Evolutionary conservation across 2,113 vertebrate species (phyloP), one percentile per base, ranked within the genome.

Genomic region (Caretta caretta): DNA sequence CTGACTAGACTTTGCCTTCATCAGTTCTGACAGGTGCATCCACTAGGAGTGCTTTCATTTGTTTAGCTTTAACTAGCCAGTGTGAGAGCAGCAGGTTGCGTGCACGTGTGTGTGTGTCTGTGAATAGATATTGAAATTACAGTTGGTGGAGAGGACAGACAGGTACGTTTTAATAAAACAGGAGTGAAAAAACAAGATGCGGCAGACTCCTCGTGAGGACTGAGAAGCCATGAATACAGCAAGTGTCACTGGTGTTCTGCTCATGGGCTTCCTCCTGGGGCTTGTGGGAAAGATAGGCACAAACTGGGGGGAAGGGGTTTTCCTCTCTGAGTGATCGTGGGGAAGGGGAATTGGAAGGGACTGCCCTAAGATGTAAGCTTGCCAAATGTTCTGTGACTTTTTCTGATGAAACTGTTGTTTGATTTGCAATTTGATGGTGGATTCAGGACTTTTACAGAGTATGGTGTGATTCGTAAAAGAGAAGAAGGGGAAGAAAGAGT

Each of bases 141-240:
- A 92, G 86, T 83, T 79, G 96, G 91, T 13, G 29, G 57, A 48
- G 91, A 86, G 92, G 82, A 49, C 57, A 89, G 24, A 7, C 91
- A 94, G 94, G 95, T 94, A 91, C 83, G 79, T 81, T 27, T 90
- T 87, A 95, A 95, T 97, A 97, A 96, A 83, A 22, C 2, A 48
- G 53, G 80, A 25, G n/a, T 48, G 3, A 1, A 48, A 80, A 35
- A 75, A 65, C 25, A 6, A 62, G 95, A 94, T 69, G 81, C 0
- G n/a, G 84, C 51, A 87, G 35, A 7, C 4, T 90, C 0, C 0
- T 6, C 3, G 20, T 51, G 31, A 25, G 88, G 54, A 1, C 3
- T 76, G 79, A 24, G 82, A 11, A 84, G 50, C 16, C 1, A 0
- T 4, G 19, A 3, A 83, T 48, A 4, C 16, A 69, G 95, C 93